These are phyloP conservation scores for Habropoda laboriosa DNA, from an alignment of 1,140 invertebrate genomes.

Conservation along the genomic window DNA sequence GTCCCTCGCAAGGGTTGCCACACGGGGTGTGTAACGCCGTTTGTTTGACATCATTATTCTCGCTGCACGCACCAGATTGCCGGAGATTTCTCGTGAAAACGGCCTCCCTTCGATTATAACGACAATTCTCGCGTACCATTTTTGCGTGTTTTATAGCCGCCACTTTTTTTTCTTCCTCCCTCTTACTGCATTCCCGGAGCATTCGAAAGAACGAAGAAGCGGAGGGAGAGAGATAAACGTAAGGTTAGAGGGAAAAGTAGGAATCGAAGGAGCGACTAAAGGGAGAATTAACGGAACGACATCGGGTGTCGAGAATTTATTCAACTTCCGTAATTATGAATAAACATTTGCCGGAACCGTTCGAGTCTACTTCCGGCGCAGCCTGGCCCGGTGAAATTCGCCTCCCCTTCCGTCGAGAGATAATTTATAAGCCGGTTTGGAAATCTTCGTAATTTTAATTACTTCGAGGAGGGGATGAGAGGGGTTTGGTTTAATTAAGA, in stretches of 20 bases:
- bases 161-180: not conserved
- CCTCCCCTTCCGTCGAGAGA: not conserved
- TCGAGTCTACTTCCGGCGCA: not conserved
- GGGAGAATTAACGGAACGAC: too few species aligned
- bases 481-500: slow-evolving; percentile 53
- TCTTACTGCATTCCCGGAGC: not conserved
- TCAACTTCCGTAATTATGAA: not conserved
- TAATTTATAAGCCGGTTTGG: slow-evolving; percentile 13
- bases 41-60: slow-evolving; percentile 79
- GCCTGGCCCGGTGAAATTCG: not conserved
- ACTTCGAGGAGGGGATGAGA: not conserved
- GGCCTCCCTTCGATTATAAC: slow-evolving; percentile 54
- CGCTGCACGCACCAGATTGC: slow-evolving; percentile 48
- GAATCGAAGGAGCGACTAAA: too few species aligned
- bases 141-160: slow-evolving; percentile 11
- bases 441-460: slow-evolving; percentile 52
- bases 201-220: too few species aligned
- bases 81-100: slow-evolving; percentile 68
- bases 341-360: slow-evolving; percentile 4
- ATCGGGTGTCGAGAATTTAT: not conserved
- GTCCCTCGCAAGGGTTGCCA: slow-evolving; percentile 72
- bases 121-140: slow-evolving; percentile 21
- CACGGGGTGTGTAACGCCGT: slow-evolving; percentile 59
- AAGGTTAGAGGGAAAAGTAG: too few species aligned
- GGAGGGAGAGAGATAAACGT: too few species aligned